A percentile compares a stretch with the other conserved stretches of the same genome.
phyloP scores from a whole-genome alignment of 2,888 invertebrate species.

The Vanessa cardui region DNA sequence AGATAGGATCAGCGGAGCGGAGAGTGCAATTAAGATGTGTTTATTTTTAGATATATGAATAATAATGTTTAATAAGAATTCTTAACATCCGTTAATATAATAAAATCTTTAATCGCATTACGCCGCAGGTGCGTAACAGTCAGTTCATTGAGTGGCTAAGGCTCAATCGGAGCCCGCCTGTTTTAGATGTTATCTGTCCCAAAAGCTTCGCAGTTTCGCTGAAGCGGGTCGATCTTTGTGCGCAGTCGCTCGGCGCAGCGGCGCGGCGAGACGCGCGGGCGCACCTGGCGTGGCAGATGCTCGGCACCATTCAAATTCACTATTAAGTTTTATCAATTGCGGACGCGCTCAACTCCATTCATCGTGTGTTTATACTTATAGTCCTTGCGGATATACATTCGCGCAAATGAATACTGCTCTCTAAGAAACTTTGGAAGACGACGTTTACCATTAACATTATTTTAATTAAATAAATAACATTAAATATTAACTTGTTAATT shows the following conservation, averaged over 20 bases:
- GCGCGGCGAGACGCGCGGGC: slow-evolving; percentile 46
- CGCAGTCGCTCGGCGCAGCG: slow-evolving; percentile 48
- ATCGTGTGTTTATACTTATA: slow-evolving; percentile 59
- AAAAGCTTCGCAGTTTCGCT: slow-evolving; percentile 42
- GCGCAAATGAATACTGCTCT: slow-evolving; percentile 23
- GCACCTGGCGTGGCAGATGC: slow-evolving; percentile 75
- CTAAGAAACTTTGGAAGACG: background rate
- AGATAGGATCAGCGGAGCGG: slow-evolving; percentile 18
- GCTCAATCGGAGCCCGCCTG: slow-evolving; percentile 36
- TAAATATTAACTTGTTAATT: too few relatives aligned
- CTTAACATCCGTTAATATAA: background rate
- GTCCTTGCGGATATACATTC: slow-evolving; percentile 23
- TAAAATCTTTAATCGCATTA: slow-evolving; percentile 3
- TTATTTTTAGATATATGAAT: slow-evolving; percentile 4
- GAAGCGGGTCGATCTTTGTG: slow-evolving; percentile 55
- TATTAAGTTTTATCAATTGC: slow-evolving; percentile 76
- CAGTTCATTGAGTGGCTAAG: slow-evolving; percentile 27
- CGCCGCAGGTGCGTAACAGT: slow-evolving; percentile 18
- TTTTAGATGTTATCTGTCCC: slow-evolving; percentile 45
- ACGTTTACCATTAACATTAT: background rate
- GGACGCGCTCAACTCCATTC: slow-evolving; percentile 63
- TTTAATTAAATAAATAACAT: background rate
- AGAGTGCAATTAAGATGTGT: slow-evolving; percentile 1
- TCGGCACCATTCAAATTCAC: slow-evolving; percentile 64
- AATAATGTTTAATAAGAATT: background rate